A percentile compares a stretch with the other conserved stretches of the same genome.
These are phyloP conservation scores for Drosophila micromelanica DNA, from an alignment of 1,140 invertebrate genomes.

Conservation along the genomic window DNA sequence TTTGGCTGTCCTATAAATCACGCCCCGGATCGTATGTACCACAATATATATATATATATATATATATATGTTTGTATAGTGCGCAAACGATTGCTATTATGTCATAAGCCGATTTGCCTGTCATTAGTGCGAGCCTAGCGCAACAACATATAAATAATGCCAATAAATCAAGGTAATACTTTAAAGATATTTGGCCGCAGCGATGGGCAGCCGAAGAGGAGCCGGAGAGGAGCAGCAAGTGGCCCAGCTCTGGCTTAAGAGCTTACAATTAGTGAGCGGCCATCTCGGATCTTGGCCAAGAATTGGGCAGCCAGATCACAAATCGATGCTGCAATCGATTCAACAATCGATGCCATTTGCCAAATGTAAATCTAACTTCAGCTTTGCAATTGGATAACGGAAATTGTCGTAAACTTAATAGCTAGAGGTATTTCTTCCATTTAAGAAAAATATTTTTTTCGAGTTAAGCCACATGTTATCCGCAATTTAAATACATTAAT, in stretches of 20 bases:
- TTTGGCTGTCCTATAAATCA: constrained; percentile 66
- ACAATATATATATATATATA: constrained; percentile 1
- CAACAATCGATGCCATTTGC: constrained; percentile 22
- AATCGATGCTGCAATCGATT: not conserved
- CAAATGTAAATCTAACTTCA: not conserved
- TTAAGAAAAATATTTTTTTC: too few relatives aligned
- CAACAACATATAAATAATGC: constrained; percentile 56
- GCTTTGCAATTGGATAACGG: too few relatives aligned
- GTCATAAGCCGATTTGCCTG: constrained; percentile 75
- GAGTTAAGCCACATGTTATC: too few relatives aligned
- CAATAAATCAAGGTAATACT: constrained; percentile 70
- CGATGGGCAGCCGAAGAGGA: not conserved
- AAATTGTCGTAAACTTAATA: too few relatives aligned
- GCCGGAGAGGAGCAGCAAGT: constrained; percentile 2
- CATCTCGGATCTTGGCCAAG: not conserved
- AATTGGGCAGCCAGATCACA: constrained; percentile 21
- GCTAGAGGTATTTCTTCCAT: too few relatives aligned
- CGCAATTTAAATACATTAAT: too few relatives aligned
- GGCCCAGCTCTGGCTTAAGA: constrained; percentile 26
- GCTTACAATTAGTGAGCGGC: constrained; percentile 46
- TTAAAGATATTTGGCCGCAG: constrained; percentile 42
- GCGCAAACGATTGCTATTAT: constrained; percentile 52
- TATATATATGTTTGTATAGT: constrained; percentile 8
- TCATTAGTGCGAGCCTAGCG: constrained; percentile 54
- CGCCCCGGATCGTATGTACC: constrained; percentile 20